Base-by-base conservation (phyloP, 2,797 vertebrate genomes). In the Micrastur ruficollis region DNA sequence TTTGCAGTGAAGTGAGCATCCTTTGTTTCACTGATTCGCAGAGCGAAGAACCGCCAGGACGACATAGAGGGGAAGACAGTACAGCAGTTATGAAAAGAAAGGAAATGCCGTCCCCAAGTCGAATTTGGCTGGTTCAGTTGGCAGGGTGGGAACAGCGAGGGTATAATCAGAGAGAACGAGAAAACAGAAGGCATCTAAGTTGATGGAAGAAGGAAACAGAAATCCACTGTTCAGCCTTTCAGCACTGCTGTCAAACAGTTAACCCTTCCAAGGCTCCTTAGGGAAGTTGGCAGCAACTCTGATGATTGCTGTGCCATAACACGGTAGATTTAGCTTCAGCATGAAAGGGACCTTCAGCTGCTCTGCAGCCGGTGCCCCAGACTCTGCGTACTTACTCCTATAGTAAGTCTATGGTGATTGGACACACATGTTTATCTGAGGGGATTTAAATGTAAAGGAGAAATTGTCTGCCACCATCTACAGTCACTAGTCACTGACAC, bases 111-210 rank as follows among this genome's bases (percentile, higher is more conserved):
- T 72, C 46, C 49, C 34, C 68, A 62, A 67, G 26, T 32, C 0
- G 1, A 55, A 66, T 86, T 72, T 68, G 62, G 42, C 65, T 75
- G 53, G 44, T 50, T 78, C 42, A 62, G n/a, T 29, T 92, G 85
- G 81, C 86, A 94, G 91, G 55, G 42, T 74, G 58, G 72, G 56
- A 93, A 84, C 46, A 87, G 46, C 42, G 61, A 76, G 79, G 84
- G 50, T 90, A 40, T 94, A 94, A 86, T 90, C 68, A 94, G 65
- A 66, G 71, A 90, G 79, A 87, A 65, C 0, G 5, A 38, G 46
- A 90, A 74, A 91, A 67, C 38, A 95, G 44, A 73, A 94, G 22
- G 49, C 36, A 74, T 73, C 62, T 14, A 70, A 94, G 34, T 26
- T 14, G 26, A 67, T 0, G 0, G 58, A 42, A 93, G 34, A 18